A percentile compares a stretch with the other conserved stretches of the same genome.
These are phyloP conservation scores for Morelia viridis DNA, from an alignment of 2,797 vertebrate genomes.

Conservation along the genomic window DNA sequence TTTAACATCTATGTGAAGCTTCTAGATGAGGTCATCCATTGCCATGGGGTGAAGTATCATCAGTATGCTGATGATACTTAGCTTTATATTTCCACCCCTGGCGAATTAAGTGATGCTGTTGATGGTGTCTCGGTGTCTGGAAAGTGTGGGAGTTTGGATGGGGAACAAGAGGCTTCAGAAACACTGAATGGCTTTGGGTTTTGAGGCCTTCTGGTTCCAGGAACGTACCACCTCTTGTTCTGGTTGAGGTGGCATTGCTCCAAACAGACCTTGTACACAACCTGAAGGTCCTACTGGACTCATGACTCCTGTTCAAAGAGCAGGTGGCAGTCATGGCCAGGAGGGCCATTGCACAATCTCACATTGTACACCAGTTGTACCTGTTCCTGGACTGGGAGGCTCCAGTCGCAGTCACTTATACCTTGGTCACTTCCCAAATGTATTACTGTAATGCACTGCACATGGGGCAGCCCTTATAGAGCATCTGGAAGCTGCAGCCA, in stretches of 20 bases:
- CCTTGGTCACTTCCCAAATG: neutral
- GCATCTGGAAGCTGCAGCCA: neutral
- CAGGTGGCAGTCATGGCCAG: neutral
- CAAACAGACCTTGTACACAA: neutral
- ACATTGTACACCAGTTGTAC: neutral
- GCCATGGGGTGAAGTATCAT: neutral
- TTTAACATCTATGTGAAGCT: too few relatives aligned
- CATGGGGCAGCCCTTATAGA: neutral
- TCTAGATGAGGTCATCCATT: too few relatives aligned
- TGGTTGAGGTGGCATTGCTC: neutral
- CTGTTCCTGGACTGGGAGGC: neutral
- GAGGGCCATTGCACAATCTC: neutral
- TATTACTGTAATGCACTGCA: neutral
- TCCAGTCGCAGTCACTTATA: neutral
- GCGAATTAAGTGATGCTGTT: neutral
- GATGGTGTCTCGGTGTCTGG: neutral
- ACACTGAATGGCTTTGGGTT: neutral
- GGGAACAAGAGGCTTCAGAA: neutral
- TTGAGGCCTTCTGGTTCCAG: neutral
- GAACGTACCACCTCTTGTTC: neutral
- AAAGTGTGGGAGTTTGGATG: neutral
- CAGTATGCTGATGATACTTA: neutral
- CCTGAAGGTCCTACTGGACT: neutral
- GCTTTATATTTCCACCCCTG: neutral
- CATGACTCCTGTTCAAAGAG: neutral